These are phyloP conservation scores for Linurgus olivaceus DNA, from an alignment of 2,797 vertebrate species.

Conservation along the genomic window DNA sequence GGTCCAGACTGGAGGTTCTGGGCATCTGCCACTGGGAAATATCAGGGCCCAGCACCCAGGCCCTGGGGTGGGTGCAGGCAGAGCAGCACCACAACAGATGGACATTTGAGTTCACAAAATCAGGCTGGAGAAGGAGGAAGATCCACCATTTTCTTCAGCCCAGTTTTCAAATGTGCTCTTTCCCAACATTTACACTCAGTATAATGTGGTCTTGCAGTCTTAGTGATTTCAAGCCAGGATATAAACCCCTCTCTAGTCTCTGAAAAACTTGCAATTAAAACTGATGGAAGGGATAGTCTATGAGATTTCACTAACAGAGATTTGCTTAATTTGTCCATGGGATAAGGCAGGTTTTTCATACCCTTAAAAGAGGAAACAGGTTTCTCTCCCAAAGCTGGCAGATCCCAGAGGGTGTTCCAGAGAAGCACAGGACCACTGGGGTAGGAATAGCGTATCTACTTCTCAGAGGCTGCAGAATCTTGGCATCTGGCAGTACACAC, in stretches of 20 bases:
- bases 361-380: neutral
- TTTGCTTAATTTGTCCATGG: neutral
- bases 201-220: neutral
- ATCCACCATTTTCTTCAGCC: neutral
- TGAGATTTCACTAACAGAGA: neutral
- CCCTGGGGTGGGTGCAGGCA: neutral
- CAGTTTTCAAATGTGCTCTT: neutral
- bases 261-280: neutral
- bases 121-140: neutral
- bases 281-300: neutral
- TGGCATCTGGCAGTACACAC: neutral
- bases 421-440: neutral
- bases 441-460: neutral
- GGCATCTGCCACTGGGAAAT: neutral
- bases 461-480: neutral
- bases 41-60: no score
- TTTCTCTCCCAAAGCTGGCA: neutral
- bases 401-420: neutral
- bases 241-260: neutral
- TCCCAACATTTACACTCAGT: neutral
- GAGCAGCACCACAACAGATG: accelerated
- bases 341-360: neutral
- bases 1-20: neutral
- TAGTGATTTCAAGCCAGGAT: neutral
- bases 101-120: neutral